Conservation (phyloP, 2,888 invertebrate genomes). For the Amiota minor region DNA sequence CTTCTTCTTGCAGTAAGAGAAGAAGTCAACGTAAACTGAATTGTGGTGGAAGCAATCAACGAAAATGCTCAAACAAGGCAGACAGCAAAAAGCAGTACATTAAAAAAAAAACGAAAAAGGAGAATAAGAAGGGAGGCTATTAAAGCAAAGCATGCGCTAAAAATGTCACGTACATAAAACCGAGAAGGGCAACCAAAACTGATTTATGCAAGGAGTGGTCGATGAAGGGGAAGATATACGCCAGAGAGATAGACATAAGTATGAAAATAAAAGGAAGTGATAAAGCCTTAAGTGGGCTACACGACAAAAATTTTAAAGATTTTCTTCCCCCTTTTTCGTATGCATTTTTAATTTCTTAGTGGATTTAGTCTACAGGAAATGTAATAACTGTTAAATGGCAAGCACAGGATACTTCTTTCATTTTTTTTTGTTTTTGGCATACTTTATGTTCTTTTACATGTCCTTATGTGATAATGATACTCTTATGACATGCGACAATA, state of each 20-base stretch:
- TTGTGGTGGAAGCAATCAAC: neutral
- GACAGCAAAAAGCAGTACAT: neutral
- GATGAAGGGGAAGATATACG: neutral
- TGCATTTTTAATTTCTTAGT: neutral
- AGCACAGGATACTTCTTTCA: neutral
- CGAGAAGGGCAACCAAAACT: constrained; percentile 33
- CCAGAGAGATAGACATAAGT: neutral
- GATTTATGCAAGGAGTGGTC: constrained; percentile 20
- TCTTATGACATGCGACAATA: constrained; percentile 41
- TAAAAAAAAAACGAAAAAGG: constrained; percentile 18
- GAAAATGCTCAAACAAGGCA: too few species aligned
- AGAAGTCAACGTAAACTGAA: constrained; percentile 14
- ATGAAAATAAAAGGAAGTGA: constrained; percentile 16
- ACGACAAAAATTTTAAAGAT: constrained; percentile 23
- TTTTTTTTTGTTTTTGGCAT: constrained; percentile 32
- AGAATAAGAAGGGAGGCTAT: constrained; percentile 25
- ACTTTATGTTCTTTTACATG: constrained; percentile 27
- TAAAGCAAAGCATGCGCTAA: constrained; percentile 48
- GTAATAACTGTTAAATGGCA: constrained; percentile 20
- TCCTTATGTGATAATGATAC: constrained; percentile 40
- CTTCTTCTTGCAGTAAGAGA: constrained; percentile 37
- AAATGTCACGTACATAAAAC: constrained; percentile 61
- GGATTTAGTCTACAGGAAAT: constrained; percentile 21
- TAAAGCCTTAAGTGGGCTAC: constrained; percentile 8
- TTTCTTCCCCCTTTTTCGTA: neutral